A percentile compares a stretch with the other conserved stretches of the same genome.
These are phyloP conservation scores for Mylabris sibirica DNA, from an alignment of 2,888 invertebrate species.

Conservation along the genomic window DNA sequence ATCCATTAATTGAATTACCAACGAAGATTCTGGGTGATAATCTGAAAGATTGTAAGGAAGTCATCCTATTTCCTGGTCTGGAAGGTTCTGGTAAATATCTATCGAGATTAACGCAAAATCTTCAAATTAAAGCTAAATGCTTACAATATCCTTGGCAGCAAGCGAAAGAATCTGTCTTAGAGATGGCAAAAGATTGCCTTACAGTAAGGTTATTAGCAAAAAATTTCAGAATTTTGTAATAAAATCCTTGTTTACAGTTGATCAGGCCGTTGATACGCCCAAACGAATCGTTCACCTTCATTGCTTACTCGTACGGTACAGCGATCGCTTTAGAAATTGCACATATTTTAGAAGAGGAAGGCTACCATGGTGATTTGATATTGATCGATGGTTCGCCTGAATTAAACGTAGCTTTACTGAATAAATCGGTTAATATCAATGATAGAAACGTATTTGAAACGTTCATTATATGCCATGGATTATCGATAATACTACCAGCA, in stretches of 20 bases:
- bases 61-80: conserved; percentile 73
- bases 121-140: conserved; percentile 45
- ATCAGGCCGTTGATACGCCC: too few relatives aligned
- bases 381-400: conserved; percentile 18
- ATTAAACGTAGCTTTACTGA: neutral
- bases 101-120: neutral
- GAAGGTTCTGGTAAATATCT: conserved; percentile 63
- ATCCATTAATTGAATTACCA: conserved; percentile 61
- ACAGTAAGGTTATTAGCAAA: neutral
- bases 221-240: too few relatives aligned
- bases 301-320: conserved; percentile 20
- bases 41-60: conserved; percentile 37
- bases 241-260: too few relatives aligned
- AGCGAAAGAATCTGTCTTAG: neutral
- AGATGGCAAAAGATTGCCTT: neutral
- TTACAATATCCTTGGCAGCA: conserved; percentile 52
- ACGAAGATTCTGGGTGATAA: conserved; percentile 21
- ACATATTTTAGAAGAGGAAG: conserved; percentile 15
- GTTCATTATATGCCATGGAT: neutral
- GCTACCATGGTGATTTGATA: conserved; percentile 11
- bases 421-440: neutral
- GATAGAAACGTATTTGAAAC: conserved; percentile 12
- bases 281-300: neutral
- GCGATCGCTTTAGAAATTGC: conserved; percentile 18
- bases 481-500: neutral